Evolutionary conservation across 2,888 invertebrate genomes (phyloP).

Genomic region (Mechanitis messenoides): DNA sequence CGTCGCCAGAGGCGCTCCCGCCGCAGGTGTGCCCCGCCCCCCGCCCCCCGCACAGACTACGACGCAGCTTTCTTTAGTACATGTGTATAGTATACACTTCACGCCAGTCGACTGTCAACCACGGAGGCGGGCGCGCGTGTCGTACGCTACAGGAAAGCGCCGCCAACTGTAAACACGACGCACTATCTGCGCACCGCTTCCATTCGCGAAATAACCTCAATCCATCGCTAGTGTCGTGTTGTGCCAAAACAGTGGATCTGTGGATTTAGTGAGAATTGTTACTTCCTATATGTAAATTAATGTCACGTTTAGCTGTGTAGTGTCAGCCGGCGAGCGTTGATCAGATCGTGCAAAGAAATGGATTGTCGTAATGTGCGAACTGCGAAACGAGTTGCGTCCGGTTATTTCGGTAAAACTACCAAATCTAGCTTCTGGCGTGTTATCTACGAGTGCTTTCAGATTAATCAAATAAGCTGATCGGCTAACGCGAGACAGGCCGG

Average conservation of each 20-base stretch:
- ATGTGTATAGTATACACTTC: conserved; percentile 38
- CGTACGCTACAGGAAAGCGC: conserved; percentile 46
- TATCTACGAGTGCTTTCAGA: conserved; percentile 43
- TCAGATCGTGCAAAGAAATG: conserved; percentile 60
- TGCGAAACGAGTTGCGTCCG: conserved; percentile 59
- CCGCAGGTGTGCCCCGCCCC: conserved; percentile 65
- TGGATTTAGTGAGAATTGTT: conserved; percentile 52
- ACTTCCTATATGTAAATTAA: conserved; percentile 65
- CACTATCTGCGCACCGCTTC: conserved; percentile 63
- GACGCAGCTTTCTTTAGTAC: conserved; percentile 47
- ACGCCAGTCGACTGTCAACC: conserved; percentile 70
- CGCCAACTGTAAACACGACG: conserved; percentile 74
- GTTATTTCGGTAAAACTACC: conserved; percentile 51
- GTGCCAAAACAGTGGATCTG: conserved; percentile 64
- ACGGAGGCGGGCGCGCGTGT: conserved; percentile 49
- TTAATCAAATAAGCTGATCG: conserved; percentile 48
- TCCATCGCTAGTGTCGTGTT: conserved; percentile 63
- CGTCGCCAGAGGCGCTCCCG: conserved; percentile 52
- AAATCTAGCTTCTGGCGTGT: conserved; percentile 50
- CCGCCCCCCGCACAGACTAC: conserved; percentile 41
- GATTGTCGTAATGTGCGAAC: conserved; percentile 50
- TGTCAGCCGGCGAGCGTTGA: conserved; percentile 54
- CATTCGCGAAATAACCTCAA: conserved; percentile 65
- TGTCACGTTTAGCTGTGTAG: conserved; percentile 61
- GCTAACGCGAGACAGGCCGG: conserved; percentile 31